Base-by-base conservation (phyloP, 2,888 invertebrate species). In the Cheilosia scutellata region DNA sequence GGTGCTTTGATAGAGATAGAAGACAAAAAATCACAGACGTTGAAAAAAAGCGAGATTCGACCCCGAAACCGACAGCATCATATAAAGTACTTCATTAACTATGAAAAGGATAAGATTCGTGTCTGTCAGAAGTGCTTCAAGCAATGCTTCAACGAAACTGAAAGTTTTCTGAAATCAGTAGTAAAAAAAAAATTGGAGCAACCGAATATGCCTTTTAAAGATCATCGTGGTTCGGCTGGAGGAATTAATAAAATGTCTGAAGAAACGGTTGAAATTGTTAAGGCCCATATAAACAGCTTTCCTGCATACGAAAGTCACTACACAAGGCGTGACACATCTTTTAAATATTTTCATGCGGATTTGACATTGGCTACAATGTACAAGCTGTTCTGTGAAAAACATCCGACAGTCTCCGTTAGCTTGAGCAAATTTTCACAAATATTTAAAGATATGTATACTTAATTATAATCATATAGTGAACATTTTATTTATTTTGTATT, bases 311-410 rank as follows among this genome's bases (percentile, higher is more conserved):
- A 72, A 72, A 55, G 42, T 57, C 74, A 86, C 55, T 87, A 75
- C 53, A 63, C 75, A 40, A 80, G 75, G n/a, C 47, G 58, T 42
- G 66, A 66, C 55, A 66, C 68, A 9, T 27, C 42, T 5, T 31
- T 1, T 27, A 70, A 57, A 47, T 70, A 47, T 25, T 57, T 57
- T 57, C 44, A 68, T 20, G 20, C 1, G 20, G 20, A 20, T 20
- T 57, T 57, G 44, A 47, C 44, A 57, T 70, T 44, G 31, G 42
- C 55, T 42, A 68, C 16, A 42, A 68, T 87, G 75, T 80, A 87
- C 51, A 77, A 71, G 51, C 72, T 88, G 47, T 84, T 78, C 77
- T 72, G 80, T 60, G 77, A 79, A 75, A 75, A 75, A 74, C 42
- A 82, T 78, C 40, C 55, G 60, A 47, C 55, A 13, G 57, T 31